Base-by-base conservation (phyloP, 1,140 invertebrate genomes). In the Helicoverpa armigera region DNA sequence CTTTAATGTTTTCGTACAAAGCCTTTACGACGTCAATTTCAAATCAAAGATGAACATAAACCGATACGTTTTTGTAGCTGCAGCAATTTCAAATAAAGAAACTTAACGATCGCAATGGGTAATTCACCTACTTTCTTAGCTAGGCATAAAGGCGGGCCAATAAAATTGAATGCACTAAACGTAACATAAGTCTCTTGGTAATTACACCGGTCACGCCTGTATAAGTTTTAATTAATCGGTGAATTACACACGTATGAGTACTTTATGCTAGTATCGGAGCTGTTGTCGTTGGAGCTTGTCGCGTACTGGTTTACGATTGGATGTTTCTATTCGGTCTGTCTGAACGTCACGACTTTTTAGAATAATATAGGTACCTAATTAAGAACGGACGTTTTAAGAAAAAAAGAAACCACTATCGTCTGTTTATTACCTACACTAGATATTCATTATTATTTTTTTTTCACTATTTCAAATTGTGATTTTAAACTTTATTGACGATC, bases 221-320 rank as follows among this genome's bases (percentile, higher is more conserved):
- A 91, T 92, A 91, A 89, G 84, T 94, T 94, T 93, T 93, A 92
- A 94, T 94, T 94, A 94, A 92, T 92, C 91, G 90, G 81, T 92
- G 87, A 92, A 93, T 94, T 94, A 94, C 91, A 90, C 87, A 86
- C 84, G 85, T 79, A 75, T 75, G 53, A 54, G 76, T 86, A 86
- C 73, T 88, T 88, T 84, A 85, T 84, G 82, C 83, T 69, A 63
- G 60, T 88, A 85, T 85, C 81, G 81, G 72, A 81, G 74, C 75
- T 72, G 83, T 83, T 84, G 79, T 70, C 72, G 75, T 79, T 74
- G 72, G 60, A 73, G 83, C 80, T 80, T 81, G 82, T 80, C 80
- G 83, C 58, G 63, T 85, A 88, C 86, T 91, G 87, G 86, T 89
- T 91, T 88, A 88, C 80, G 79, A 81, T 74, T 76, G 54, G 73